A percentile compares a stretch with the other conserved stretches of the same genome.
Evolutionary conservation across 2,797 vertebrate species (phyloP).

Genomic region (Lophotriccus pileatus): DNA sequence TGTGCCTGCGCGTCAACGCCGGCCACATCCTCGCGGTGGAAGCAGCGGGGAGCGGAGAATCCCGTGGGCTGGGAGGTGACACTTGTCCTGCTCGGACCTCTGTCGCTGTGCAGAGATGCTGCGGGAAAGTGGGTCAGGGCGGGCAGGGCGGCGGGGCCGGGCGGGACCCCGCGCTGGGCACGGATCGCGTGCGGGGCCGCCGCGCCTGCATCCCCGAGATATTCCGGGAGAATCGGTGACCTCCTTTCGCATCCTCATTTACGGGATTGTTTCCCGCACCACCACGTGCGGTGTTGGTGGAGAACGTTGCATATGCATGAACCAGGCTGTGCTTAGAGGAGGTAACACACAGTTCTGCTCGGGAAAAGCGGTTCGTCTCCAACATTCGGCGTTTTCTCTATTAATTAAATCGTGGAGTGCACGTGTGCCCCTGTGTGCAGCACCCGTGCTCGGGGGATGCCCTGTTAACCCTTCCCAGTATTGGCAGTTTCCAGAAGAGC

Average conservation of each 20-base stretch:
- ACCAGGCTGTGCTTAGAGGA: background rate
- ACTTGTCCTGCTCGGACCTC: constrained; percentile 43
- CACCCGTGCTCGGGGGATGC: background rate
- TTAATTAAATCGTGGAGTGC: background rate
- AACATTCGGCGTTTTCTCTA: background rate
- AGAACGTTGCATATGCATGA: background rate
- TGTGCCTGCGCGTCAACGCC: background rate
- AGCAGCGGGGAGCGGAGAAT: background rate
- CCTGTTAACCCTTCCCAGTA: background rate
- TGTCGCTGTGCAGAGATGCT: constrained; percentile 47
- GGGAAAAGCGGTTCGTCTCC: background rate
- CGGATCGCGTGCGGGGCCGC: background rate
- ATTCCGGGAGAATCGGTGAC: background rate
- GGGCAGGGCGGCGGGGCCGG: background rate
- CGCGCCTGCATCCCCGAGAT: fast-evolving
- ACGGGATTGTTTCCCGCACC: background rate
- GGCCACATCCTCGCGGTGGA: background rate
- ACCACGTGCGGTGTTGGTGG: background rate
- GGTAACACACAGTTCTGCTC: fast-evolving
- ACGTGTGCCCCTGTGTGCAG: background rate
- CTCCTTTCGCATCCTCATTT: background rate
- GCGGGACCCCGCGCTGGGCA: background rate
- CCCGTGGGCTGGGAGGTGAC: background rate
- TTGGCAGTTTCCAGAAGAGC: background rate
- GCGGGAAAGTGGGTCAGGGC: constrained; percentile 53